A percentile compares a stretch with the other conserved stretches of the same genome.
These are phyloP conservation scores for Pycnomerus fuliginosus DNA, from an alignment of 2,888 invertebrate species.

Conservation along the genomic window DNA sequence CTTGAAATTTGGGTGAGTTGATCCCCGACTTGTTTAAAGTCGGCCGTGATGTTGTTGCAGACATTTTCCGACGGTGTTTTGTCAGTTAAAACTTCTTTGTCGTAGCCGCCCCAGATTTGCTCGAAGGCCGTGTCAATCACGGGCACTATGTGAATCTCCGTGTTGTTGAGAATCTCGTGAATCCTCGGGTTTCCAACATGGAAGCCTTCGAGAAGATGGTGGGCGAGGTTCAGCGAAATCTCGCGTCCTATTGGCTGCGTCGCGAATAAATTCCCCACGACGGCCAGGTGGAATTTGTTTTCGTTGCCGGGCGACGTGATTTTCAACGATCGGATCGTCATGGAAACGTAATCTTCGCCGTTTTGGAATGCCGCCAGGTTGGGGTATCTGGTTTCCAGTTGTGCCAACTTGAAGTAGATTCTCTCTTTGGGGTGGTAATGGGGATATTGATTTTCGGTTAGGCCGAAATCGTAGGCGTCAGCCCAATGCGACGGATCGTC, in stretches of 20 bases:
- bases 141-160: slow-evolving; percentile 80
- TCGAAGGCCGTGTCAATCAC: slow-evolving; percentile 62
- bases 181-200: slow-evolving; percentile 65
- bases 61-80: slow-evolving; percentile 36
- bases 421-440: slow-evolving; percentile 67
- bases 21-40: slow-evolving; percentile 65
- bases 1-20: slow-evolving; percentile 53
- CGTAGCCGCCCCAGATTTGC: slow-evolving; percentile 49
- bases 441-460: slow-evolving; percentile 66
- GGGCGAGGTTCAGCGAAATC: slow-evolving; percentile 75
- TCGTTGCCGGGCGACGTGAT: slow-evolving; percentile 69
- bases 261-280: slow-evolving; percentile 81
- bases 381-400: slow-evolving; percentile 68
- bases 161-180: slow-evolving; percentile 63
- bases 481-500: slow-evolving; percentile 83
- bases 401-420: slow-evolving; percentile 63
- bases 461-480: slow-evolving; percentile 74
- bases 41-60: slow-evolving; percentile 51
- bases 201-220: slow-evolving; percentile 76
- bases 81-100: slow-evolving; percentile 46
- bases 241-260: slow-evolving; percentile 85
- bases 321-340: slow-evolving; percentile 69
- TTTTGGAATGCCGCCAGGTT: slow-evolving; percentile 69
- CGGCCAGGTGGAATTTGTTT: slow-evolving; percentile 76
- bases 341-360: slow-evolving; percentile 66